Conservation (phyloP, 2,888 invertebrate species). For the Smittia aterrima region DNA sequence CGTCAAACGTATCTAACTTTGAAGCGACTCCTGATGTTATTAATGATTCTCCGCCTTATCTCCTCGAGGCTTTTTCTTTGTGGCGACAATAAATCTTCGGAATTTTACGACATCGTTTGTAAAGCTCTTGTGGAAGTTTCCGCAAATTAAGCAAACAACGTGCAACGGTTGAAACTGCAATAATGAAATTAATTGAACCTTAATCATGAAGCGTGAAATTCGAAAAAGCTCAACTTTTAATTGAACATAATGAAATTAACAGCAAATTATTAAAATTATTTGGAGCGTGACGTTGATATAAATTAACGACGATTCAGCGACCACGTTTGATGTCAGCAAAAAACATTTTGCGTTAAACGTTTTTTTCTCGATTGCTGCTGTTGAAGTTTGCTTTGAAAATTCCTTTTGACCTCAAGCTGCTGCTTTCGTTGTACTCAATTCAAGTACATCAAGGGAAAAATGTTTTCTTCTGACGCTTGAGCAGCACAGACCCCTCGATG, state of each 20-base stretch:
- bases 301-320: no score
- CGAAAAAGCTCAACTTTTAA: background rate
- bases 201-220: background rate
- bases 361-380: no score
- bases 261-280: background rate
- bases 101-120: background rate
- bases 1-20: background rate
- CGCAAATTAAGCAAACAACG: no score
- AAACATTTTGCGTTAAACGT: no score
- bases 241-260: constrained; percentile 3
- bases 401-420: no score
- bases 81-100: background rate
- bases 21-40: background rate
- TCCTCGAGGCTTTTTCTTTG: background rate
- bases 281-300: background rate
- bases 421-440: no score
- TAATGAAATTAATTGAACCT: background rate
- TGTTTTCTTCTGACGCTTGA: no score
- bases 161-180: background rate
- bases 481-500: background rate
- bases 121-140: background rate
- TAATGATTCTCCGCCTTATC: background rate
- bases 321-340: no score
- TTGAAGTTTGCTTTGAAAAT: no score
- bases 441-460: no score